phyloP scores from a whole-genome alignment of 1,140 invertebrate genomes.

The Lucilia sericata region DNA sequence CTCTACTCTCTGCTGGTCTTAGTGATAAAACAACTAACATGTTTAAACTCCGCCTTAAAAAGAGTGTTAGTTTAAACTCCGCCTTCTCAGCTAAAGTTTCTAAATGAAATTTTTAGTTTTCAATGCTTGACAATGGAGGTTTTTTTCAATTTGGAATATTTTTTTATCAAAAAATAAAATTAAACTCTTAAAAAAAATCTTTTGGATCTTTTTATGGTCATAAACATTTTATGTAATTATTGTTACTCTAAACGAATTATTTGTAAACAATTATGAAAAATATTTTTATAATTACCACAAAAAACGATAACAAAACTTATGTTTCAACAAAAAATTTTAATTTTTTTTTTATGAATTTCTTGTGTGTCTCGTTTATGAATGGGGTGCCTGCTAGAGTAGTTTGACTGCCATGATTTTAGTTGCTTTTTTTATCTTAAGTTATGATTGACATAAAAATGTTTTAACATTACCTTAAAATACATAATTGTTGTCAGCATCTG shows the following conservation, averaged over 20 bases:
- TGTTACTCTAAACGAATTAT: slow-evolving; percentile 2
- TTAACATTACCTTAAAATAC: slow-evolving; percentile 44
- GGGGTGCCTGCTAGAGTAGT: background rate
- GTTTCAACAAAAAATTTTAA: background rate
- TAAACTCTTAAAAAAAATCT: background rate
- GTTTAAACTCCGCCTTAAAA: slow-evolving; percentile 10
- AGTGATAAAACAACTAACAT: background rate
- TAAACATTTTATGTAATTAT: background rate
- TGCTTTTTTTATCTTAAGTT: slow-evolving; percentile 5
- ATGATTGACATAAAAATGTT: slow-evolving; percentile 44
- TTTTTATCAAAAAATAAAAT: background rate
- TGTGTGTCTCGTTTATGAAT: slow-evolving; percentile 6
- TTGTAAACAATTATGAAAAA: background rate
- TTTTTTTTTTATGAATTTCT: background rate
- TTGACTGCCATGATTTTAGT: too few species aligned
- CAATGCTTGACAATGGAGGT: background rate
- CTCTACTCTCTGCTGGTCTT: background rate
- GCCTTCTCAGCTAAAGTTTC: background rate
- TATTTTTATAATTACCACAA: slow-evolving; percentile 4
- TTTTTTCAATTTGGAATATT: background rate
- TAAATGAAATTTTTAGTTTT: background rate
- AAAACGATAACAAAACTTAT: slow-evolving; percentile 3
- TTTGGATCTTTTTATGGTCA: background rate
- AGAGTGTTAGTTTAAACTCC: background rate
- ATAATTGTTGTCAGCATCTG: slow-evolving; percentile 29